Evolutionary conservation across 2,888 invertebrate species (phyloP), one percentile per base, ranked within the genome.

Genomic region (Melinopterus prodromus): DNA sequence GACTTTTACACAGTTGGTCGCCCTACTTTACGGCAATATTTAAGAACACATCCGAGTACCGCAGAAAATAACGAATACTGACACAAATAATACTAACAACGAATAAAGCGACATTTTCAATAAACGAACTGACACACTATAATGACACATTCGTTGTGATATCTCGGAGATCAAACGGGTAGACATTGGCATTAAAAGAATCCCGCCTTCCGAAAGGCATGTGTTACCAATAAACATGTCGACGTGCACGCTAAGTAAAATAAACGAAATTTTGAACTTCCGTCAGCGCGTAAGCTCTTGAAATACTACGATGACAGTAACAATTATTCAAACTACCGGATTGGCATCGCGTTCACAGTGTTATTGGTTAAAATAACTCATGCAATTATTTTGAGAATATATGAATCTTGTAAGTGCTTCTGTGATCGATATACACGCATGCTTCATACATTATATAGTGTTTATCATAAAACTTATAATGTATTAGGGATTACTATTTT

Each of bases 361-460:
- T 53, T 53, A 53, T 53, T 53, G 53, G 53, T 12, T 12, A 53
- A 53, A 2, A 53, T 53, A 53, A 53, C 53, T 53, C 53, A 7
- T 12, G 53, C 53, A 12, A 53, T 53, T 53, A 53, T 53, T 53
- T 53, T 53, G 53, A 53, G 53, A 53, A 53, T 53, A 38, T 38
- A 38, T 38, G 38, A 12, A 53, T 53, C 5, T 53, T 53, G 53
- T 53, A 12, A 53, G 53, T 53, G 53, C 7, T 7, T 53, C 53
- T 12, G 53, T 53, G 53, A 53, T 53, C 53, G 53, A 53, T 80
- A 79, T 69, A 76, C 53, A n/a, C n/a, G n/a, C n/a, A n/a, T n/a
- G n/a, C n/a, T n/a, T n/a, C n/a, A n/a, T n/a, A n/a, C n/a, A n/a
- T n/a, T n/a, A n/a, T n/a, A n/a, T n/a, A n/a, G n/a, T n/a, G n/a